Evolutionary conservation across 1,140 invertebrate species (phyloP), one percentile per base, ranked within the genome.

Genomic region (Bombus confusus): DNA sequence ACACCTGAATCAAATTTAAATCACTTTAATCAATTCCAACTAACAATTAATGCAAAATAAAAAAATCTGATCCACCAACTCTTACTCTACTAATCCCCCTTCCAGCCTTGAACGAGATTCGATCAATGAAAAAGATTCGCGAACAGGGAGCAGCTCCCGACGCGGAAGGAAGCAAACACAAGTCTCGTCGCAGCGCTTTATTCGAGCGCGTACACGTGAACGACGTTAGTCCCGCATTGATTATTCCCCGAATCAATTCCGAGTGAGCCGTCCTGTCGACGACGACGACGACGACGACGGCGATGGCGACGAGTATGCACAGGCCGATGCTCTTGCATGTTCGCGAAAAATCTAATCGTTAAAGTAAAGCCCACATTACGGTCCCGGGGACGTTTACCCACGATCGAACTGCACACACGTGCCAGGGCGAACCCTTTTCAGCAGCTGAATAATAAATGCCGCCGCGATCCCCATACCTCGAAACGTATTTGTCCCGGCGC

Each of bases 311-410:
- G 72, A 86, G 66, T 77, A 43, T 80, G 72, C 43, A 47, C 68
- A 73, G 64, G 41, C 73, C 47, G 79, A 59, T 68, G 57, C 74
- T 78, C 22, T 71, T 57, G 87, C 84, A 77, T 72, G 80, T 77
- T 83, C 87, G 80, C 66, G 88, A 79, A 89, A 89, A 89, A 90
- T 66, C 88, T 90, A 90, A 90, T 90, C 89, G 89, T 85, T 87
- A 90, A 90, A 90, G 89, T 90, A 90, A 90, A 90, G 89, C 79
- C 72, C 86, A 86, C 86, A 87, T 87, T 90, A 87, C 86, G 76
- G 78, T 75, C 66, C 75, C 34, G 59, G 79, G 88, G 68, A 90
- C 82, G 88, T 90, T 90, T 90, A 90, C 89, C 89, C 82, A 79
- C 88, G 89, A 90, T 90, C 89, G 89, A 87, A 87, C 71, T 73